Evolutionary conservation across 2,113 vertebrate genomes (phyloP), one percentile per base, ranked within the genome.

Genomic region (Delphinus delphis): DNA sequence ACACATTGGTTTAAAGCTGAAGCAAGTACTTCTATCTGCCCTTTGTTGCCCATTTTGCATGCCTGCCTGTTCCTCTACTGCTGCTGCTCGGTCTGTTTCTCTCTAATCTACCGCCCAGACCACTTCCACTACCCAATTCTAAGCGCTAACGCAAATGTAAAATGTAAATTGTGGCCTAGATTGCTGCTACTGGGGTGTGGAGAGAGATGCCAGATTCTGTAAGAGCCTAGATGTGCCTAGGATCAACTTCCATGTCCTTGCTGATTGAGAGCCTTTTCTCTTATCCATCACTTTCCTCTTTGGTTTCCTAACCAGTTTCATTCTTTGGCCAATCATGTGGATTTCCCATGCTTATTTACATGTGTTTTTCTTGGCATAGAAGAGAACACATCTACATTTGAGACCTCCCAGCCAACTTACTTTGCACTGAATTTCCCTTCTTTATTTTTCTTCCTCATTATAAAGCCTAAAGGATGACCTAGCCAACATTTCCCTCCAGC

Each of bases 81-180:
- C 80, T 63, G 58, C 41, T 84, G 83, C 80, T 97, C 92, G 96
- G 97, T 98, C 98, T 98, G 97, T 98, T 97, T 98, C 98, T 97
- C 94, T 58, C 96, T 88, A 93, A 98, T 98, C 98, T 97, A 47
- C 96, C n/a, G 8, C 90, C 92, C 95, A 86, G 12, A 77, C 83
- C 90, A 86, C 88, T 79, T 84, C 87, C 87, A 80, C 97, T 85
- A 92, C 74, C 93, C 95, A 93, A 88, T 97, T 96, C 95, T 90
- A 88, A 80, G 96, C 58, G 13, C 82, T 77, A 63, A 95, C 65
- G 55, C 76, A 97, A 97, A 97, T 91, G 96, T 67, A 94, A 97
- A 97, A 97, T 98, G 98, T 91, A 98, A 97, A 98, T 97, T 93
- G 95, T 0, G 44, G 96, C 93, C 97, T 97, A 88, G 65, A 97